Evolutionary conservation across 1,140 invertebrate species (phyloP).

Genomic region (Ceratina japonica): DNA sequence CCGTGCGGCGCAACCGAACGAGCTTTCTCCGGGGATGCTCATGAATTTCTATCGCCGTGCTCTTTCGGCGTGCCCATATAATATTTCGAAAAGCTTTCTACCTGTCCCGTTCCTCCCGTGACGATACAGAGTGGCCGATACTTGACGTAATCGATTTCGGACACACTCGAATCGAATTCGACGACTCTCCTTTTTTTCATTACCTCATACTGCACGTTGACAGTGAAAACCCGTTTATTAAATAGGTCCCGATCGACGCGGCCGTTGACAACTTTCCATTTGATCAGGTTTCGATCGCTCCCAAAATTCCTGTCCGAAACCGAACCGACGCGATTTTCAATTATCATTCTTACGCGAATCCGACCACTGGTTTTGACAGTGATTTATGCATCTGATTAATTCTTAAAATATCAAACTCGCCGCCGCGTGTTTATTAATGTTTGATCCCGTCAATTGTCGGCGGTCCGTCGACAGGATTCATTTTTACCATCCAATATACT

Average conservation of each 20-base stretch:
- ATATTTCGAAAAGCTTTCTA: too few species aligned
- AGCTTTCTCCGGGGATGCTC: background rate
- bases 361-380: background rate
- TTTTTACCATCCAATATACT: background rate
- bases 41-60: conserved; percentile 7
- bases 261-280: background rate
- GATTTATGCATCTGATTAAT: too few species aligned
- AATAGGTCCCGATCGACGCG: background rate
- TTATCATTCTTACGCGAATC: background rate
- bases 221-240: background rate
- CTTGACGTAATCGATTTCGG: background rate
- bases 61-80: background rate
- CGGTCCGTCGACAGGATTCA: too few species aligned
- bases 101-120: too few species aligned
- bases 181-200: background rate
- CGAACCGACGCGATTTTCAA: background rate
- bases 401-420: too few species aligned
- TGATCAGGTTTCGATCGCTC: background rate
- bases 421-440: too few species aligned
- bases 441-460: too few species aligned
- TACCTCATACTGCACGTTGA: background rate
- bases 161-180: background rate
- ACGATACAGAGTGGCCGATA: too few species aligned
- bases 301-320: too few species aligned
- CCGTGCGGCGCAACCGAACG: background rate